Evolutionary conservation across 2,888 invertebrate genomes (phyloP), one percentile per base, ranked within the genome.

Genomic region (Lasioglossum pauxillum): DNA sequence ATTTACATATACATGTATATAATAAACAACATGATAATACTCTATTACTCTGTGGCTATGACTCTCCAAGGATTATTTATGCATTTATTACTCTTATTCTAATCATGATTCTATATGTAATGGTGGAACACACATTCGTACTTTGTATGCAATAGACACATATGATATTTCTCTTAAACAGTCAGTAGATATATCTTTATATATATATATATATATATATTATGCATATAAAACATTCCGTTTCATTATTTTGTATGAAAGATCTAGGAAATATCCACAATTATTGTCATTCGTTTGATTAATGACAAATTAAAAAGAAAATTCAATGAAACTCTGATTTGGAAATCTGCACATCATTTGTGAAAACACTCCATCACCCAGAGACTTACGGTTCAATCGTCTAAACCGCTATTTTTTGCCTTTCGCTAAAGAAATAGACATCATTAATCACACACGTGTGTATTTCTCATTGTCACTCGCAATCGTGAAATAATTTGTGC

Each of bases 361-460:
- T 86, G 83, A 89, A 85, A 82, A 78, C 83, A 87, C 82, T 85
- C 86, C 90, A 81, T 86, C 88, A 84, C 82, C 88, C 87, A 78
- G 76, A 82, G 82, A 90, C 83, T 84, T 84, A 90, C 79, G 78
- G 82, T 79, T 88, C 71, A 88, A 85, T 89, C 88, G 83, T 82
- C 82, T 90, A 88, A 86, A 90, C 82, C 76, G 84, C 88, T 87
- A 90, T 35, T 84, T 75, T 84, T 82, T 89, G 77, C 84, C 64
- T 89, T 90, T 90, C 84, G 85, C 91, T 92, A 91, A 87, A 90
- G 87, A 90, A 93, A 91, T 84, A 89, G 83, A 90, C 84, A 90
- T 80, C 41, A 91, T 90, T 86, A 90, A 86, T 91, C 87, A 90
- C 78, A 87, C 77, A 87, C 74, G 75, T 79, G 80, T 81, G 64